Conservation (phyloP, 2,888 invertebrate species). For the Athrips mouffetella region DNA sequence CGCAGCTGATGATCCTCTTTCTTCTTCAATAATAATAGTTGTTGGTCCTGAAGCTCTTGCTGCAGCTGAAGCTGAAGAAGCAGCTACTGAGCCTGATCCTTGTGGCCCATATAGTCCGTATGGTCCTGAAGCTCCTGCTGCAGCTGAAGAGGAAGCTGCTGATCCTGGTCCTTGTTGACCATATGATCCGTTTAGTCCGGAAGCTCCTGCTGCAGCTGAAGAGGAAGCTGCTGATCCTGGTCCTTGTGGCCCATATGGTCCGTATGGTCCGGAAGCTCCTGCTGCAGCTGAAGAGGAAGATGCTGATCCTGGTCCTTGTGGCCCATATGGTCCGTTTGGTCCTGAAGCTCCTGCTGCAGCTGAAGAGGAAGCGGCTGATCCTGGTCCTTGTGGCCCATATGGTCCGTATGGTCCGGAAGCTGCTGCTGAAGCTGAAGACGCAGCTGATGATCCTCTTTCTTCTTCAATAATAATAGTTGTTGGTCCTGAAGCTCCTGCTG, state of each 20-base stretch:
- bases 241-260: constrained; percentile 9
- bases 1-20: neutral
- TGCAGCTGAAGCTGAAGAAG: neutral
- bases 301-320: neutral
- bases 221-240: constrained; percentile 10
- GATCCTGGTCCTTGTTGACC: constrained; percentile 3
- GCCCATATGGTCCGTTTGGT: constrained; percentile 7
- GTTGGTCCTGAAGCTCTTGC: no score
- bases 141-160: neutral
- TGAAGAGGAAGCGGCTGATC: constrained; percentile 10
- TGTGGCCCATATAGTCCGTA: constrained; percentile 14
- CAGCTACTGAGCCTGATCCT: neutral
- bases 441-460: constrained; percentile 6
- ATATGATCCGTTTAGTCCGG: neutral
- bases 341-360: neutral
- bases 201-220: neutral
- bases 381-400: neutral
- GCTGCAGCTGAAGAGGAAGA: no score
- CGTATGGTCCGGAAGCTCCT: neutral
- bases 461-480: no score
- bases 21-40: neutral
- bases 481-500: no score
- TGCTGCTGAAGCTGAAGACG: no score
- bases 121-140: neutral
- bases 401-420: constrained; percentile 3